phyloP scores from a whole-genome alignment of 2,113 vertebrate species.

The Cisticola juncidis region DNA sequence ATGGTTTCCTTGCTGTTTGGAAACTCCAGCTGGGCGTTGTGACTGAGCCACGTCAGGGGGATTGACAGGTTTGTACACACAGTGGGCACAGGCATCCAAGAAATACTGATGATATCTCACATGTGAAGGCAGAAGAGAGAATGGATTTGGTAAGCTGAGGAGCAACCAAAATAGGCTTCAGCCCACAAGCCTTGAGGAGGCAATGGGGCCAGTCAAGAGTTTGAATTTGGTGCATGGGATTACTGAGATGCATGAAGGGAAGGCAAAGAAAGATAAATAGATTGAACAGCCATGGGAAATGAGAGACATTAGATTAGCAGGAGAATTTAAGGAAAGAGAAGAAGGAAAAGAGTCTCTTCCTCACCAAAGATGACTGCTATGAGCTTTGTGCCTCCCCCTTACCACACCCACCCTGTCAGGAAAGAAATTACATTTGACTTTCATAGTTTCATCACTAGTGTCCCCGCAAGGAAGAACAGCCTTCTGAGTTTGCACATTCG shows the following conservation, averaged over 20 bases:
- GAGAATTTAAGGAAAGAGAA: background rate
- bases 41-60: background rate
- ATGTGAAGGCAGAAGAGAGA: background rate
- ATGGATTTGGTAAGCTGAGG: background rate
- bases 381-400: background rate
- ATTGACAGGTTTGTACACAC: constrained; percentile 32
- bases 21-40: background rate
- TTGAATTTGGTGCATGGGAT: background rate
- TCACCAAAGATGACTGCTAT: background rate
- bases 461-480: background rate
- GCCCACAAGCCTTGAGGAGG: background rate
- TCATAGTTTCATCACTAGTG: background rate
- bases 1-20: constrained; percentile 15
- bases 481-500: background rate
- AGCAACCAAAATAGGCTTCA: background rate
- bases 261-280: background rate
- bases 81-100: background rate
- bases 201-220: background rate
- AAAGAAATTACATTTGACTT: background rate
- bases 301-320: background rate
- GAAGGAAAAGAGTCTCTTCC: background rate
- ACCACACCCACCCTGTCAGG: background rate
- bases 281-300: background rate
- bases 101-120: background rate
- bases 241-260: background rate